A percentile compares a stretch with the other conserved stretches of the same genome.
Conservation (phyloP, 2,797 vertebrate species). For the Dendrocincla tyrannina region DNA sequence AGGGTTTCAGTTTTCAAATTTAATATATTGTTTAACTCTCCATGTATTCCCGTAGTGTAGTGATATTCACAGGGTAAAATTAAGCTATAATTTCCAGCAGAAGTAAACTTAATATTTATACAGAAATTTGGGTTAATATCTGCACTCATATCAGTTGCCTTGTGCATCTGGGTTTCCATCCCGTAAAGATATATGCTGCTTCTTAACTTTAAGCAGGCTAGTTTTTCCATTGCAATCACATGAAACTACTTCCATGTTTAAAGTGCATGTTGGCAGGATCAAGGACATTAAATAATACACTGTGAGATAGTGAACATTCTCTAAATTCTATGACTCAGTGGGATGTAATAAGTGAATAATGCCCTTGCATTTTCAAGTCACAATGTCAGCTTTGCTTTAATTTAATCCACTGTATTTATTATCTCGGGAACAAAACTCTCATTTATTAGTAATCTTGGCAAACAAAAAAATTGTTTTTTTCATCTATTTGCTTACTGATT, state of each 20-base stretch:
- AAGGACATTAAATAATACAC: neutral
- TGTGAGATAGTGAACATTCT: neutral
- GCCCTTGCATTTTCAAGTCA: slow-evolving; percentile 12
- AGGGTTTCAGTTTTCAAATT: neutral
- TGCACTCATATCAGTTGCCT: neutral
- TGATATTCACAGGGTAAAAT: neutral
- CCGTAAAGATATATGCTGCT: neutral
- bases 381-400: neutral
- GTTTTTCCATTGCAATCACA: neutral
- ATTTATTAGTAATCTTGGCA: neutral
- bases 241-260: neutral
- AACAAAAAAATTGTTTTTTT: neutral
- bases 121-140: neutral
- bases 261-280: neutral
- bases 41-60: neutral
- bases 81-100: neutral
- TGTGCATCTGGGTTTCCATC: neutral
- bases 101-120: neutral
- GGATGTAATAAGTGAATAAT: neutral
- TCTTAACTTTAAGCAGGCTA: neutral
- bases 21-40: neutral
- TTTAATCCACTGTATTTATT: slow-evolving; percentile 19
- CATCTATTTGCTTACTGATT: neutral
- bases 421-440: neutral
- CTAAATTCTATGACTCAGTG: neutral